A percentile compares a stretch with the other conserved stretches of the same genome.
These are phyloP conservation scores for Heliconius congener DNA, from an alignment of 1,140 invertebrate species.

Conservation along the genomic window DNA sequence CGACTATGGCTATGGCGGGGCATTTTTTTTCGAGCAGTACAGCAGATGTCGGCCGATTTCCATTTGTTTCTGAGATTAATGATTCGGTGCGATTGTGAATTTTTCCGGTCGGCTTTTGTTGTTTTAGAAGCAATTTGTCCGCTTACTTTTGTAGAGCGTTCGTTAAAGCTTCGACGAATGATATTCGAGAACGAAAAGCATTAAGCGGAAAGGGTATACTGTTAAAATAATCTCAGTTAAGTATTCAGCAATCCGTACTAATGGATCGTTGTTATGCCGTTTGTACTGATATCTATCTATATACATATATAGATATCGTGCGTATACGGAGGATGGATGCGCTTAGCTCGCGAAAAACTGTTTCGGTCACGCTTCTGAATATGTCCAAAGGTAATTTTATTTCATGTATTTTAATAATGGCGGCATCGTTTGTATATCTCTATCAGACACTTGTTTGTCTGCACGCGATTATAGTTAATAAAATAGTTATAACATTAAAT, in stretches of 20 bases:
- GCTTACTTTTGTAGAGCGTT: constrained; percentile 79
- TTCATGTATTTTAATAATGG: too few species aligned
- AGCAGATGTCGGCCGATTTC: constrained; percentile 81
- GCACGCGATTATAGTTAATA: not conserved
- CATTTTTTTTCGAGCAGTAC: constrained; percentile 78
- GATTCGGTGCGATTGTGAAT: constrained; percentile 80
- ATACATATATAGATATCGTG: not conserved
- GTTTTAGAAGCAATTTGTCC: constrained; percentile 82
- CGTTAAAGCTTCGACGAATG: constrained; percentile 74
- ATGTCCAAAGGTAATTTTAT: not conserved
- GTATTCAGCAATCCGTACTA: constrained; percentile 41
- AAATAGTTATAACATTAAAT: not conserved
- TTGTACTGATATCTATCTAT: not conserved
- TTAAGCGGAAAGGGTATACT: constrained; percentile 50
- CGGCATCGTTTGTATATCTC: too few species aligned
- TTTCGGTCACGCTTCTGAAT: not conserved
- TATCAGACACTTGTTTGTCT: too few species aligned
- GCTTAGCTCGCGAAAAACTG: not conserved
- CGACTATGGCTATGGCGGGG: constrained; percentile 67
- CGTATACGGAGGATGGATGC: not conserved
- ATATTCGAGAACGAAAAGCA: constrained; percentile 67
- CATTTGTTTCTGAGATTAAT: constrained; percentile 82
- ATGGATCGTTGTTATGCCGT: constrained; percentile 38
- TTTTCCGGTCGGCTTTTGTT: constrained; percentile 81
- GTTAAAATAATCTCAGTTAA: constrained; percentile 47